Base-by-base conservation (phyloP, 2,113 vertebrate species). In the Platysteira castanea region DNA sequence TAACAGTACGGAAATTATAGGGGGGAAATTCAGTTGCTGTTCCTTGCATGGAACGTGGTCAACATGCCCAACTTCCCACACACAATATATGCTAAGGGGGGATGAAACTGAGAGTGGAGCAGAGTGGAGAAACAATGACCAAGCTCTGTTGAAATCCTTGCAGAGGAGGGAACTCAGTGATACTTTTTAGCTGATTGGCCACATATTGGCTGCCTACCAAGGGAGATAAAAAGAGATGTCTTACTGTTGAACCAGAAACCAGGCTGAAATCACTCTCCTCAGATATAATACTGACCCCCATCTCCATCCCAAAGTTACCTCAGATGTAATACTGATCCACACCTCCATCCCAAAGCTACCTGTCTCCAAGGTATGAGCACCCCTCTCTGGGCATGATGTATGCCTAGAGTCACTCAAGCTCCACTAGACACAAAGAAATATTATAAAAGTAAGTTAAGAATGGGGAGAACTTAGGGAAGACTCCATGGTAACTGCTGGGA, bases 21-120 rank as follows among this genome's bases (percentile, higher is more conserved):
- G 11, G 4, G 15, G 6, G 28, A 24, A 74, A 39, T 30, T 11
- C 9, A 27, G 15, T 22, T 67, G 8, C 60, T 59, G 10, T 24
- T 35, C 21, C n/a, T 41, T 35, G 8, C 21, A 47, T 22, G n/a
- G 47, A 61, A 41, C 15, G 21, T 16, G 8, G 11, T 41, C 47
- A 35, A 35, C 5, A 17, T 15, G 5, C 13, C 30, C 0, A 0
- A 35, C 3, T 47, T 61, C 10, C 13, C 7, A 9, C 3, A 22
- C 26, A 47, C 17, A 22, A 4, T 53, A 41, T 21, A 13, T 18
- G 24, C 2, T 14, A 54, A 76, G 7, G 8, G 20, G 19, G 5
- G 14, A 22, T 35, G 54, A 61, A 76, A 41, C 2, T 8, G 11
- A 22, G 13, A 21, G 14, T 6, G 14, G 8, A 69, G 11, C 30